Evolutionary conservation across 23 tunicate genomes (phyloP), one percentile per base, ranked within the genome.

Genomic region (Aplidium turbinatum): DNA sequence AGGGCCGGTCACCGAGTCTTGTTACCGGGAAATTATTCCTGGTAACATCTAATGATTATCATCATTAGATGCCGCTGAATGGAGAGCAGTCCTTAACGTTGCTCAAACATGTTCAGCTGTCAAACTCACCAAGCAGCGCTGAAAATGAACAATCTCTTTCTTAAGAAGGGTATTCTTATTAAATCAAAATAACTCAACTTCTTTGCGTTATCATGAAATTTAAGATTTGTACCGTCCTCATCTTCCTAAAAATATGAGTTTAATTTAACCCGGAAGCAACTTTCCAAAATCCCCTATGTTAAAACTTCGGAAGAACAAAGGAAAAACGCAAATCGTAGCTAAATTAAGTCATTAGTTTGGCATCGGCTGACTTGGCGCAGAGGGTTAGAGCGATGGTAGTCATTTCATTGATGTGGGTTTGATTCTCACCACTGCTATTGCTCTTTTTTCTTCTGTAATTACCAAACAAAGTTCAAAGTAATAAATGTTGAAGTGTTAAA

Each of bases 81-180:
- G 50, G 50, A 16, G 50, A 42, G 50, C 50, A 42, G 11, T 9
- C 50, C 16, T 16, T 9, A 9, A 42, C 50, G 11, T 42, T 42
- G 50, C 11, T 9, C 20, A 54, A 20, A 4, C 6, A 6, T 4
- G 36, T 26, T 6, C 9, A 26, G 31, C 29, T 4, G 3, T 26
- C 7, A 28, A 6, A 6, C 68, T 60, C 35, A 66, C 73, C 73
- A 66, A 5, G 53, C 73, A 18, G 38, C 18, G 22, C 52, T 6
- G 4, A 66, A 38, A 4, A 66, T 66, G 28, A 40, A 16, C 51
- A 38, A 4, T 66, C 73, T 66, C 38, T 66, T 66, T 23, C 73
- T 21, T 4, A 66, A 27, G 22, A 66, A 66, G 11, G 73, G 19
- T 9, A 66, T 38, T 23, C 23, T 35, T 22, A 66, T 3, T 7